These are phyloP conservation scores for Napeogenes sylphis DNA, from an alignment of 2,888 invertebrate genomes.

Conservation along the genomic window DNA sequence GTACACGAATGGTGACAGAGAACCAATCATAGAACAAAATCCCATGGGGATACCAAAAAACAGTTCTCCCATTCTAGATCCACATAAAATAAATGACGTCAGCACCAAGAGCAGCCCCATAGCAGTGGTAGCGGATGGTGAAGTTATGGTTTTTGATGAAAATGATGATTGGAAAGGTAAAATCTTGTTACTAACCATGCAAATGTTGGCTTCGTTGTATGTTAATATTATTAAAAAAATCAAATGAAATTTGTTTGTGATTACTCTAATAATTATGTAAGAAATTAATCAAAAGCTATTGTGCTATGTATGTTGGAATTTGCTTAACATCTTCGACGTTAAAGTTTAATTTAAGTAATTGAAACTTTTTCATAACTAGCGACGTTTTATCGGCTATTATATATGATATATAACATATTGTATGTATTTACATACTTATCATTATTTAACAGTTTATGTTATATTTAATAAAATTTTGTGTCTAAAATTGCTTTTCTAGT, in stretches of 20 bases:
- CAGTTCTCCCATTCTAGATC: slow-evolving; percentile 70
- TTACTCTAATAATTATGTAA: neutral
- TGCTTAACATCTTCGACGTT: no score
- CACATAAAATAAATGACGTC: slow-evolving; percentile 65
- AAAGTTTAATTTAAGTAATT: no score
- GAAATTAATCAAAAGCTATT: neutral
- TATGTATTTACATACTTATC: no score
- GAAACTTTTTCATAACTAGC: no score
- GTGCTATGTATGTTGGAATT: no score
- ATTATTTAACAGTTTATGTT: no score
- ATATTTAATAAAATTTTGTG: slow-evolving; percentile 19
- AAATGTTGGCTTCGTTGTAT: slow-evolving; percentile 14
- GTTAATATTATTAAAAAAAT: neutral
- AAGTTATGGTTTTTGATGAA: slow-evolving; percentile 92
- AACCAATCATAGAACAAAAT: slow-evolving; percentile 47
- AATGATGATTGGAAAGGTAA: slow-evolving; percentile 88
- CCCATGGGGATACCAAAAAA: slow-evolving; percentile 70
- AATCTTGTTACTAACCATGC: slow-evolving; percentile 19
- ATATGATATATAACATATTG: no score
- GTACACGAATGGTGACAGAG: slow-evolving; percentile 68
- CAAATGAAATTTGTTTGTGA: neutral
- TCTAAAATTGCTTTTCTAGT: slow-evolving; percentile 23
- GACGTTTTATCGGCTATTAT: no score
- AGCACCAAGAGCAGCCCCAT: slow-evolving; percentile 75
- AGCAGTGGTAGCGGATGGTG: slow-evolving; percentile 83